Evolutionary conservation across 2,113 vertebrate genomes (phyloP), one percentile per base, ranked within the genome.

Genomic region (Chascanopsetta lugubris): DNA sequence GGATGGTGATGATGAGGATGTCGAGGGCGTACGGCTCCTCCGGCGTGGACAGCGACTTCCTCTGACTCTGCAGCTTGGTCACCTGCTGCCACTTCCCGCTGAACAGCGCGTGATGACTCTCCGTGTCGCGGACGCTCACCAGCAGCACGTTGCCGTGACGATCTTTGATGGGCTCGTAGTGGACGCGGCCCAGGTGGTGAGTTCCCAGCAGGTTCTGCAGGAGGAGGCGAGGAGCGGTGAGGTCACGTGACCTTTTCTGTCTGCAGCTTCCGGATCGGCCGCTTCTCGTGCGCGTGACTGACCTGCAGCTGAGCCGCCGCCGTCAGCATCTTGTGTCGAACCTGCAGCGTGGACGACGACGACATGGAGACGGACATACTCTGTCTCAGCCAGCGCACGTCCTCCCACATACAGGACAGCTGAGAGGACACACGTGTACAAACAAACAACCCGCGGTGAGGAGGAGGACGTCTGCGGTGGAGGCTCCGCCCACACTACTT

Each of bases 401-500:
- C 97, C 87, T 99, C 96, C 97, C 97, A 99, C 95, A 98, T 96
- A 78, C 96, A 98, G 26, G 96, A 98, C 80, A 99, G 87, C 97
- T 99, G 93, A 48, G 18, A 22, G 46, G 6, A 18, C 15, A 18
- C 18, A 9, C 7, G 5, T 15, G 20, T 17, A 43, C 40, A 24
- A 49, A 24, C 5, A 24, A 12, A 5, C 8, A 26, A 26, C 21
- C 0, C 8, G 24, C 20, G 10, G n/a, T 10, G n/a, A 3, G 43
- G 17, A 13, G 34, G n/a, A n/a, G n/a, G n/a, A n/a, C n/a, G n/a
- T 22, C 42, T 10, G n/a, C 8, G 43, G 17, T 36, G 34, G n/a
- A n/a, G n/a, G n/a, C n/a, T n/a, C n/a, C n/a, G n/a, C n/a, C n/a
- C n/a, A n/a, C n/a, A n/a, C n/a, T n/a, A 34, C 32, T 2, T 30